Conservation (phyloP, 2,113 vertebrate genomes). For the Spea multiplicata region DNA sequence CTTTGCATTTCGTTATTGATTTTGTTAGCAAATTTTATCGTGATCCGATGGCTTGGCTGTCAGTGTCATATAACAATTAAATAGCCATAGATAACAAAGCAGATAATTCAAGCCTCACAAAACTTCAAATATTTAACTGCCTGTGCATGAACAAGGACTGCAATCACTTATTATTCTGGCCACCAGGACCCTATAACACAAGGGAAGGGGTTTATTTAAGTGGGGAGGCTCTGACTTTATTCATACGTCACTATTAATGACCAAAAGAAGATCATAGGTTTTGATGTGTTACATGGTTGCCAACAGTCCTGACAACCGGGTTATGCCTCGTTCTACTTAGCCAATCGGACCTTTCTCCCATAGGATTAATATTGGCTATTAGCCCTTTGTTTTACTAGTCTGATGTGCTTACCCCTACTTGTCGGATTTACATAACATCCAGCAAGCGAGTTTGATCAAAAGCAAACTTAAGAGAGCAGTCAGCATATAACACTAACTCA, state of each 20-base stretch:
- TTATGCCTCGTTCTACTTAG: no score
- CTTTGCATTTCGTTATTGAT: conserved; percentile 39
- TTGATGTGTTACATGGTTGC: no score
- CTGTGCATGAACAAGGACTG: conserved; percentile 14
- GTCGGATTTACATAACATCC: no score
- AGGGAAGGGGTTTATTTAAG: conserved; percentile 1
- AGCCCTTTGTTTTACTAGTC: no score
- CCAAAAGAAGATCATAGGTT: neutral
- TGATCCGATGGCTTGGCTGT: conserved; percentile 36
- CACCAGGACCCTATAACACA: conserved; percentile 7
- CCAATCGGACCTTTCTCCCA: no score
- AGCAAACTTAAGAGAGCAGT: no score
- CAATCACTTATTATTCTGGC: conserved; percentile 21
- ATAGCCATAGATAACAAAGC: conserved; percentile 31
- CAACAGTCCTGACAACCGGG: no score
- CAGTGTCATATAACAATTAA: conserved; percentile 45
- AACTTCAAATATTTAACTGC: conserved; percentile 22
- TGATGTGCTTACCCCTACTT: no score
- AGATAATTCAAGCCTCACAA: conserved; percentile 25
- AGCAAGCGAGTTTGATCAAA: no score
- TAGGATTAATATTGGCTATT: no score
- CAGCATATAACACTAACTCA: no score
- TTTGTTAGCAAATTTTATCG: conserved; percentile 41
- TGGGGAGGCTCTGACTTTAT: neutral
- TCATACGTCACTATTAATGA: neutral